A percentile compares a stretch with the other conserved stretches of the same genome.
phyloP scores from a whole-genome alignment of 2,797 vertebrate genomes.

The Cuculus canorus region DNA sequence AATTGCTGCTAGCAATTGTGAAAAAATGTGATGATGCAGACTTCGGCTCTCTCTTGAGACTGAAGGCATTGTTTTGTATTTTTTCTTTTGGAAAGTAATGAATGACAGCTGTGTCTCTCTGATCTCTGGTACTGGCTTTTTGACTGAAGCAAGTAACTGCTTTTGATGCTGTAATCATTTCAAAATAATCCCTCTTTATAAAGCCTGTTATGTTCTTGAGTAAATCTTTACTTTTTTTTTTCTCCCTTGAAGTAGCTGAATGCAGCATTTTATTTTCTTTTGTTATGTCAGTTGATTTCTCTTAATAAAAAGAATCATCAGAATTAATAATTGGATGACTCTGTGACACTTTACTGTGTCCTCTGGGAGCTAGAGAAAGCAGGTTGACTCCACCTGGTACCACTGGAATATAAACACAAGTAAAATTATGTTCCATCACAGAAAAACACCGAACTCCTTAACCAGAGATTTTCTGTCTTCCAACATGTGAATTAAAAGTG shows the following conservation, averaged over 20 bases:
- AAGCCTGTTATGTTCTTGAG: slow-evolving; percentile 50
- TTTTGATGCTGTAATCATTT: slow-evolving; percentile 55
- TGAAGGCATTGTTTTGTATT: not conserved
- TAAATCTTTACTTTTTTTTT: slow-evolving; percentile 51
- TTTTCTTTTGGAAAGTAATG: slow-evolving; percentile 25
- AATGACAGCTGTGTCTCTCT: slow-evolving; percentile 7
- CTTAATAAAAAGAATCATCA: slow-evolving; percentile 13
- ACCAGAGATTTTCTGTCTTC: not conserved
- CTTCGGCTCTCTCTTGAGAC: not conserved
- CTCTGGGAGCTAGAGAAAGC: slow-evolving; percentile 4
- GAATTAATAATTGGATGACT: slow-evolving; percentile 15
- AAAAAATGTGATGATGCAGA: not conserved
- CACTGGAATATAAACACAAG: not conserved
- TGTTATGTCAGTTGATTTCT: slow-evolving; percentile 29
- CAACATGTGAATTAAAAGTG: not conserved
- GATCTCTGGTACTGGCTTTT: slow-evolving; percentile 49
- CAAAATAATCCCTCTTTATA: slow-evolving; percentile 64
- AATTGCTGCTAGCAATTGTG: not conserved
- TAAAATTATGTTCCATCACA: not conserved
- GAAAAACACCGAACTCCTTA: not conserved
- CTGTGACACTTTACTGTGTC: not conserved
- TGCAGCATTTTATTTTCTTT: not conserved
- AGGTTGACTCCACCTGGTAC: slow-evolving; percentile 58
- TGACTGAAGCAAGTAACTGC: slow-evolving; percentile 39
- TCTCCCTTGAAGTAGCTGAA: slow-evolving; percentile 8